phyloP scores from a whole-genome alignment of 2,113 vertebrate species.

The Saiga tatarica region DNA sequence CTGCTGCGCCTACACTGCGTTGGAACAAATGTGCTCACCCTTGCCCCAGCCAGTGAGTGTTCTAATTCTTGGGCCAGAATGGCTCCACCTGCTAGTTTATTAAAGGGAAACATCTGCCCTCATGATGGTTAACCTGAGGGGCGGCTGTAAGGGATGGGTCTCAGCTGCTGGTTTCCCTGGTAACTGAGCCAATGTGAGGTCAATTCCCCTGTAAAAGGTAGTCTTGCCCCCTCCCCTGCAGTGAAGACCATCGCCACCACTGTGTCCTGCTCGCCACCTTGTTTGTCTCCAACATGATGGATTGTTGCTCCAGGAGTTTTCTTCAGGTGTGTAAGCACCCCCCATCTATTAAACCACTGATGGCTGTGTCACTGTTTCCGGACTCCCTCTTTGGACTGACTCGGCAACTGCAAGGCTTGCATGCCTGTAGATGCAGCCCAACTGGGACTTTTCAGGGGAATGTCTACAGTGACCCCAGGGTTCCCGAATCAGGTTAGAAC shows the following conservation, averaged over 20 bases:
- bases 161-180: neutral
- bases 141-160: neutral
- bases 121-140: neutral
- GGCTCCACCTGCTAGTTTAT: neutral
- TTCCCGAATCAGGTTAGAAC: neutral
- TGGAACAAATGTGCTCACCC: neutral
- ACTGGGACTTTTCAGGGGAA: neutral
- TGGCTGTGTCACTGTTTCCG: too few species aligned
- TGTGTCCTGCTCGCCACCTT: neutral
- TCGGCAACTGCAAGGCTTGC: neutral
- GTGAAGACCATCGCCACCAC: fast-evolving
- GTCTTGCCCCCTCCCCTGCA: neutral
- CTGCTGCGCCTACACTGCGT: too few species aligned
- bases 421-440: neutral
- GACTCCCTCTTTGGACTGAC: neutral
- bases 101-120: neutral
- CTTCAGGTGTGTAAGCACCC: neutral
- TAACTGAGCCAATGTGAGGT: neutral
- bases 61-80: neutral
- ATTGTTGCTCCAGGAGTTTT: neutral
- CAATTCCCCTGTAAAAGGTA: neutral
- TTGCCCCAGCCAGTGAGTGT: neutral
- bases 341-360: neutral
- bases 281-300: neutral
- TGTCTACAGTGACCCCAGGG: neutral